These are phyloP conservation scores for Argentina silus DNA, from an alignment of 2,797 vertebrate genomes.

Conservation along the genomic window DNA sequence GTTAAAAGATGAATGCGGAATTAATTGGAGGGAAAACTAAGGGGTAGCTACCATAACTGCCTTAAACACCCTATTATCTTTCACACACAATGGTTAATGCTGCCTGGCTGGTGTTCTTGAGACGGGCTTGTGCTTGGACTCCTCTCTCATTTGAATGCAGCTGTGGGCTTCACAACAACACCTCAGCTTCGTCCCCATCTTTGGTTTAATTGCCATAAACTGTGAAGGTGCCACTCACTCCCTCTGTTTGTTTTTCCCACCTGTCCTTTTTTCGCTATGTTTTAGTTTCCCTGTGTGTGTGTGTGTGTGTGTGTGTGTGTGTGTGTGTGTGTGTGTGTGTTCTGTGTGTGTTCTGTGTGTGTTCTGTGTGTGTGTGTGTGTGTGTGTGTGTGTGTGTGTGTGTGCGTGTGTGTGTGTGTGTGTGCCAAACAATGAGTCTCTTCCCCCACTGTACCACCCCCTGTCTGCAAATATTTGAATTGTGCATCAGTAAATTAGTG, in stretches of 20 bases:
- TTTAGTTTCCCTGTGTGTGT: background rate
- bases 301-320: conserved; percentile 10
- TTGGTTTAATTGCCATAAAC: conserved; percentile 18
- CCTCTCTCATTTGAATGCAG: conserved; percentile 27
- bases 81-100: background rate
- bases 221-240: conserved; percentile 13
- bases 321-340: background rate
- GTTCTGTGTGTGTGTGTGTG: too few relatives aligned
- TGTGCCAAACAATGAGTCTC: too few relatives aligned
- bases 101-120: conserved; percentile 18
- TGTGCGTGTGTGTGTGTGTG: too few relatives aligned
- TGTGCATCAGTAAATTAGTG: conserved; percentile 26
- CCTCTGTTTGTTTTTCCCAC: conserved; percentile 23
- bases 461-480: conserved; percentile 33
- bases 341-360: background rate
- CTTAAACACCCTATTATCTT: background rate
- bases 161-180: conserved; percentile 10
- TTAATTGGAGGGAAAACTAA: background rate
- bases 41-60: background rate
- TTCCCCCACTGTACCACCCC: conserved; percentile 24
- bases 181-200: conserved; percentile 14
- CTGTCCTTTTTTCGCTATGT: background rate
- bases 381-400: too few relatives aligned
- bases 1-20: background rate
- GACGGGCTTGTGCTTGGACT: conserved; percentile 1